Conservation (phyloP, 1,140 invertebrate species). For the Lasioglossum albipes region DNA sequence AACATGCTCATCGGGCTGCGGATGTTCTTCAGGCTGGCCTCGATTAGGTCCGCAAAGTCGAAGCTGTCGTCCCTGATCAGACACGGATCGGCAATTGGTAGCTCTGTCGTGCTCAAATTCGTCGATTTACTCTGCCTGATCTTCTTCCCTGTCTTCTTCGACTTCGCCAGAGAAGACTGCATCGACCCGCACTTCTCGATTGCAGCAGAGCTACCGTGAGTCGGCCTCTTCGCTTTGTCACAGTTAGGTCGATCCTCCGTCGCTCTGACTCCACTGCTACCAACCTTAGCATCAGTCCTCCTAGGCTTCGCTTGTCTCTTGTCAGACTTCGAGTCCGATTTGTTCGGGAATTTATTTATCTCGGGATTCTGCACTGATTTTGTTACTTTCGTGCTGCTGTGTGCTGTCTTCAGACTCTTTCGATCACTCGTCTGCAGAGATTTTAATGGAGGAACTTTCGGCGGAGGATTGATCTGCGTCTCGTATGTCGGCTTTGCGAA, state of each 20-base stretch:
- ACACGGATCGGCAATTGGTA: neutral
- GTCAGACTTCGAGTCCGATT: neutral
- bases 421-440: neutral
- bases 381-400: neutral
- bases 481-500: neutral
- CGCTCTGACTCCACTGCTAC: neutral
- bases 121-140: conserved; percentile 38
- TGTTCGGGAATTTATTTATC: neutral
- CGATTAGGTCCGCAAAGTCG: conserved; percentile 53
- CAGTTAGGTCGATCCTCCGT: neutral
- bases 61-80: conserved; percentile 16
- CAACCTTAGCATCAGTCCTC: neutral
- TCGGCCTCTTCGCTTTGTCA: neutral
- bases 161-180: neutral
- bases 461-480: neutral
- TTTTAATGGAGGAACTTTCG: neutral
- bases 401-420: conserved; percentile 2
- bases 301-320: neutral
- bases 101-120: conserved; percentile 34
- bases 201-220: neutral
- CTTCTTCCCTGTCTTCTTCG: conserved; percentile 6
- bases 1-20: conserved; percentile 49
- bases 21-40: conserved; percentile 53
- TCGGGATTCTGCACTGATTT: conserved; percentile 16
- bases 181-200: neutral